Evolutionary conservation across 2,797 vertebrate species (phyloP).

Genomic region (Alfaro cultratus): DNA sequence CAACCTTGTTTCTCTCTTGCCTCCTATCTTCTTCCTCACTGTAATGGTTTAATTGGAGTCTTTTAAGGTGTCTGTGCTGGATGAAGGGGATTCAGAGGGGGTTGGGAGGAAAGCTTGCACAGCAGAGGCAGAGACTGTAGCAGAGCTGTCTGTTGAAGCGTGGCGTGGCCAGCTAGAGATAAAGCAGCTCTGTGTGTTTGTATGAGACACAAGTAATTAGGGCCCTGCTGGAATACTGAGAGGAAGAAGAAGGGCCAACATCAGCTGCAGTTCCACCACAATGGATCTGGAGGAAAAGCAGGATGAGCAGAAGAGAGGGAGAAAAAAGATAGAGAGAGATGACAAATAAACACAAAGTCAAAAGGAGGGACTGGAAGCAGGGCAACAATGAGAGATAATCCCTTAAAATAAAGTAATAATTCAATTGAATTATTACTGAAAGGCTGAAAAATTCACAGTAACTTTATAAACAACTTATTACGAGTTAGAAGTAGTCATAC

Average conservation of each 20-base stretch:
- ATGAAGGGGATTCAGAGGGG: slow-evolving; percentile 40
- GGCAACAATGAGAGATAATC: slow-evolving; percentile 31
- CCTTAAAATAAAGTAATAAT: slow-evolving; percentile 29
- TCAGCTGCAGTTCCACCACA: slow-evolving; percentile 62
- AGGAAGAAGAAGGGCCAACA: slow-evolving; percentile 49
- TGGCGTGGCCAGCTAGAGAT: slow-evolving; percentile 65
- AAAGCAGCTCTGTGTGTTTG: slow-evolving; percentile 66
- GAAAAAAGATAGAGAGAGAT: slow-evolving; percentile 22
- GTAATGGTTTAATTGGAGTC: slow-evolving; percentile 73
- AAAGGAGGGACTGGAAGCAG: slow-evolving; percentile 28
- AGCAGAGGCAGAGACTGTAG: slow-evolving; percentile 45
- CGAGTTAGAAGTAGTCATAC: too few species aligned
- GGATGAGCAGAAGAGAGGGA: slow-evolving; percentile 22
- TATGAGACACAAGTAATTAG: slow-evolving; percentile 73
- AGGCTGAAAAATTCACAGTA: slow-evolving; percentile 16
- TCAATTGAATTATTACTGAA: slow-evolving; percentile 24
- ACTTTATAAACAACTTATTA: neutral
- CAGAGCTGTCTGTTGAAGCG: slow-evolving; percentile 57
- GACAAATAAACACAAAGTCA: slow-evolving; percentile 38
- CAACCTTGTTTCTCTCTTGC: slow-evolving; percentile 39
- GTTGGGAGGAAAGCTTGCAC: slow-evolving; percentile 39
- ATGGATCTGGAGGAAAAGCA: slow-evolving; percentile 44
- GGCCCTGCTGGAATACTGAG: slow-evolving; percentile 52
- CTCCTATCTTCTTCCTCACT: slow-evolving; percentile 45
- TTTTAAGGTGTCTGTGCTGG: slow-evolving; percentile 63